Percentiles rank a stretch among this genome's conserved stretches.
phyloP scores from a whole-genome alignment of 2,888 invertebrate genomes.

The Prosopocoilus inquinatus region DNA sequence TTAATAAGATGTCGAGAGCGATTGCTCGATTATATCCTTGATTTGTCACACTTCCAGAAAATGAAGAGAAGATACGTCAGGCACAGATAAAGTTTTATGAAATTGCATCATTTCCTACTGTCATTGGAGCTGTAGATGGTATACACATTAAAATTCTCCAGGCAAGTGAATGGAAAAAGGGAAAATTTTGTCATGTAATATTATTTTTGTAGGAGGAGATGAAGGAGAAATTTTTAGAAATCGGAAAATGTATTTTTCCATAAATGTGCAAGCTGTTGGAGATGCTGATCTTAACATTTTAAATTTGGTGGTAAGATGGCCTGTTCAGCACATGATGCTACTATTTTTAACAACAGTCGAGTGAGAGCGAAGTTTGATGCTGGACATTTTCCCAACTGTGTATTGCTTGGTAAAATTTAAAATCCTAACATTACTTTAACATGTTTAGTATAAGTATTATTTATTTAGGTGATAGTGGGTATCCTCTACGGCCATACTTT shows the following conservation, averaged over 20 bases:
- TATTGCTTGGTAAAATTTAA: slow-evolving; percentile 1
- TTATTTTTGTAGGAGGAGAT: slow-evolving; percentile 7
- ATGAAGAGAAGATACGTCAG: too few species aligned
- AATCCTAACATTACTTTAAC: neutral
- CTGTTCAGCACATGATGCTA: neutral
- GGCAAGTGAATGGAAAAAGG: too few species aligned
- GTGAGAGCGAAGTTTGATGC: slow-evolving; percentile 1
- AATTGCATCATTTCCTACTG: too few species aligned
- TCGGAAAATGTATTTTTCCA: slow-evolving; percentile 26
- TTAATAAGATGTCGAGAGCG: too few species aligned
- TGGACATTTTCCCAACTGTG: slow-evolving; percentile 4
- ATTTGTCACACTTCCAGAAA: too few species aligned
- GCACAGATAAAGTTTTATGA: too few species aligned
- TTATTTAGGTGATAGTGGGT: slow-evolving; percentile 28
- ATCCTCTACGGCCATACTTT: slow-evolving; percentile 18
- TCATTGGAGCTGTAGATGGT: too few species aligned
- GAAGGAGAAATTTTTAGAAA: slow-evolving; percentile 24
- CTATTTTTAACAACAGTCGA: neutral
- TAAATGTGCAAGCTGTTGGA: slow-evolving; percentile 19
- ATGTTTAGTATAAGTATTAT: neutral
- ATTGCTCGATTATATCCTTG: too few species aligned
- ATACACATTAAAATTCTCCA: too few species aligned
- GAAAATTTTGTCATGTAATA: neutral
- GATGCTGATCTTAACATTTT: slow-evolving; percentile 13
- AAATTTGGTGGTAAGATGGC: slow-evolving; percentile 23